phyloP scores from a whole-genome alignment of 2,888 invertebrate genomes.

The Disparrhopalites patrizii region DNA sequence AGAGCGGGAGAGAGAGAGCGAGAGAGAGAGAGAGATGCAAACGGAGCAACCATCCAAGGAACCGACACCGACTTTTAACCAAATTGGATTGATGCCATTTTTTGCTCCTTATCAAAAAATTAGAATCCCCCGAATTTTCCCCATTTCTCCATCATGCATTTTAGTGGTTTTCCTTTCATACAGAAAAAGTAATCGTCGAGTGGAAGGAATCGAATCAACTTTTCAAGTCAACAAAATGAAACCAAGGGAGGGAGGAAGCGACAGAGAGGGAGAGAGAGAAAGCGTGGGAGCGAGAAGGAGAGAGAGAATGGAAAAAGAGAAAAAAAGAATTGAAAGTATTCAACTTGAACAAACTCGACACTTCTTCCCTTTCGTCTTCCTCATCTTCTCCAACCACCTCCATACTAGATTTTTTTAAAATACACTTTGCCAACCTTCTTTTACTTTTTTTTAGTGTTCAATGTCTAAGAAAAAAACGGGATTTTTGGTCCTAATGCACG shows the following conservation, averaged over 20 bases:
- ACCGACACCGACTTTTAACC: conserved; percentile 40
- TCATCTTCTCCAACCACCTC: not conserved
- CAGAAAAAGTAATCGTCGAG: conserved; percentile 27
- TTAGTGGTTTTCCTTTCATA: conserved; percentile 33
- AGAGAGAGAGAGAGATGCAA: not conserved
- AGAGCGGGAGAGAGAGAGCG: too few species aligned
- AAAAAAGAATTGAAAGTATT: conserved; percentile 30
- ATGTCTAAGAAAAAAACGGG: too few species aligned
- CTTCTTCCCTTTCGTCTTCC: conserved; percentile 4
- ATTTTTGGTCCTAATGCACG: too few species aligned
- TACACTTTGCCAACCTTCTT: too few species aligned
- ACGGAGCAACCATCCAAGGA: conserved; percentile 15
- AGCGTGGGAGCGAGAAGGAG: too few species aligned
- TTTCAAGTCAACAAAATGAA: conserved; percentile 18
- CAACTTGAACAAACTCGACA: conserved; percentile 11
- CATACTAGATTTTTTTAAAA: too few species aligned
- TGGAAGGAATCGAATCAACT: conserved; percentile 37
- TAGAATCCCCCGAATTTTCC: conserved; percentile 44
- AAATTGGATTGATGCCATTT: conserved; percentile 46
- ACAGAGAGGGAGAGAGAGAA: too few species aligned
- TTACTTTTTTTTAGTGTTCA: too few species aligned
- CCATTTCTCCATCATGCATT: conserved; percentile 34
- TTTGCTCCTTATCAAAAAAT: conserved; percentile 45
- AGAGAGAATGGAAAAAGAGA: too few species aligned
- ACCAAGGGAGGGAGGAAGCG: too few species aligned